phyloP scores from a whole-genome alignment of 1,140 invertebrate genomes.

The Metaphire vulgaris region DNA sequence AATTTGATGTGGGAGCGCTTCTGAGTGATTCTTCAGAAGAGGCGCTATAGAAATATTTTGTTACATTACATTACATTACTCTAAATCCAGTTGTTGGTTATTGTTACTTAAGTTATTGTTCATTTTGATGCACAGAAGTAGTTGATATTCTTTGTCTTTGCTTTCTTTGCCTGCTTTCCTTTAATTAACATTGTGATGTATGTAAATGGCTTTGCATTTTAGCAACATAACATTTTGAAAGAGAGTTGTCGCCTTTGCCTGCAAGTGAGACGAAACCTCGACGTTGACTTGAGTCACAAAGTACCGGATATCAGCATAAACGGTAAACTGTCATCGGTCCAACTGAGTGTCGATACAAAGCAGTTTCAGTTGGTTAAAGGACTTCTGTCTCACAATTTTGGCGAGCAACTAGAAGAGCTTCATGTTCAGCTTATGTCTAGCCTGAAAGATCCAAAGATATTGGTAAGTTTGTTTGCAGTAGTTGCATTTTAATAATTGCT shows the following conservation, averaged over 20 bases:
- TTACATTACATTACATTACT: too few species aligned
- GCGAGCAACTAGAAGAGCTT: conserved; percentile 72
- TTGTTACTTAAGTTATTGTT: too few species aligned
- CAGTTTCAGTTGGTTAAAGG: conserved; percentile 85
- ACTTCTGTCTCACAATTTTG: conserved; percentile 82
- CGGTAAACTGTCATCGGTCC: conserved; percentile 76
- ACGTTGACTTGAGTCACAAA: conserved; percentile 61
- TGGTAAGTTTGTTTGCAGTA: conserved; percentile 32
- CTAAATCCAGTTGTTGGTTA: too few species aligned
- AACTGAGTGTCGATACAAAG: conserved; percentile 70
- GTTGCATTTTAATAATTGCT: too few species aligned
- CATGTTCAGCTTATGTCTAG: conserved; percentile 44
- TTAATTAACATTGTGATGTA: too few species aligned
- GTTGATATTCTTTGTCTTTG: too few species aligned
- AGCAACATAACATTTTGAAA: conserved; percentile 58
- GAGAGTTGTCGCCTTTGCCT: conserved; percentile 73
- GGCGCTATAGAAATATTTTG: too few species aligned
- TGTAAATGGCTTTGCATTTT: neutral
- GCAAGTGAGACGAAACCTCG: conserved; percentile 75
- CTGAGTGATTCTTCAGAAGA: too few species aligned
- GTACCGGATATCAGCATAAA: conserved; percentile 80
- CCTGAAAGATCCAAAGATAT: conserved; percentile 45
- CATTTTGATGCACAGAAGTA: too few species aligned
- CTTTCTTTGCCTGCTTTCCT: too few species aligned
- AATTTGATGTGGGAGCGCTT: too few species aligned